These are phyloP conservation scores for Druceiella hillmani DNA, from an alignment of 2,888 invertebrate genomes.

Conservation along the genomic window DNA sequence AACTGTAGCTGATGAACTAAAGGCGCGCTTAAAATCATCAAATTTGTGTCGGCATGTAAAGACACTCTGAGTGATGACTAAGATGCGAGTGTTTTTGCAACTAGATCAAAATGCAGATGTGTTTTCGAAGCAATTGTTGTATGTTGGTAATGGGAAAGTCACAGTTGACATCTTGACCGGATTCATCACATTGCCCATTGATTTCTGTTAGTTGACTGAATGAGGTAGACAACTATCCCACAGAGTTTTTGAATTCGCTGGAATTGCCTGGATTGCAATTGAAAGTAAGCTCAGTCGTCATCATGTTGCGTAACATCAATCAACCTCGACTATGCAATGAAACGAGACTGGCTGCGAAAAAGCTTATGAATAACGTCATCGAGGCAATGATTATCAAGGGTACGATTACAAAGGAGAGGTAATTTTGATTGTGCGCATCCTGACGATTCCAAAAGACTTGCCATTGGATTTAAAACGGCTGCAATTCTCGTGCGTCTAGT, in stretches of 20 bases:
- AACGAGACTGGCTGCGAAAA: slow-evolving; percentile 22
- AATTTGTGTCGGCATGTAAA: slow-evolving; percentile 24
- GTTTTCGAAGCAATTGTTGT: slow-evolving; percentile 25
- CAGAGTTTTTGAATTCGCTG: slow-evolving; percentile 21
- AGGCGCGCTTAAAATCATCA: slow-evolving; percentile 26
- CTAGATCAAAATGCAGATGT: slow-evolving; percentile 22
- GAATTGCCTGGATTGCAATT: slow-evolving; percentile 18
- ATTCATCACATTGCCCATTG: slow-evolving; percentile 22
- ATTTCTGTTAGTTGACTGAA: slow-evolving; percentile 22
- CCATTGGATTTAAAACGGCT: no score
- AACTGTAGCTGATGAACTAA: slow-evolving; percentile 25
- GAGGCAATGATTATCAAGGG: slow-evolving; percentile 19
- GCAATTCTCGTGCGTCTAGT: no score
- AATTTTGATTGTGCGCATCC: no score
- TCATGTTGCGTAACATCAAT: slow-evolving; percentile 24
- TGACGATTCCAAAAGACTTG: no score
- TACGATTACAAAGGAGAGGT: no score
- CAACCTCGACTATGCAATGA: slow-evolving; percentile 17
- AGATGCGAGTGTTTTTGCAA: slow-evolving; percentile 17
- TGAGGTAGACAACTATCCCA: slow-evolving; percentile 19
- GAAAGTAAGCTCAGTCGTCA: slow-evolving; percentile 20
- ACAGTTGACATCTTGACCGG: slow-evolving; percentile 22
- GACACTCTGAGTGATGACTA: slow-evolving; percentile 24
- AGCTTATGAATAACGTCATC: slow-evolving; percentile 18
- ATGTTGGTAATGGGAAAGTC: slow-evolving; percentile 23